These are phyloP conservation scores for Lepisosteus osseus DNA, from an alignment of 2,113 vertebrate species.

Conservation along the genomic window DNA sequence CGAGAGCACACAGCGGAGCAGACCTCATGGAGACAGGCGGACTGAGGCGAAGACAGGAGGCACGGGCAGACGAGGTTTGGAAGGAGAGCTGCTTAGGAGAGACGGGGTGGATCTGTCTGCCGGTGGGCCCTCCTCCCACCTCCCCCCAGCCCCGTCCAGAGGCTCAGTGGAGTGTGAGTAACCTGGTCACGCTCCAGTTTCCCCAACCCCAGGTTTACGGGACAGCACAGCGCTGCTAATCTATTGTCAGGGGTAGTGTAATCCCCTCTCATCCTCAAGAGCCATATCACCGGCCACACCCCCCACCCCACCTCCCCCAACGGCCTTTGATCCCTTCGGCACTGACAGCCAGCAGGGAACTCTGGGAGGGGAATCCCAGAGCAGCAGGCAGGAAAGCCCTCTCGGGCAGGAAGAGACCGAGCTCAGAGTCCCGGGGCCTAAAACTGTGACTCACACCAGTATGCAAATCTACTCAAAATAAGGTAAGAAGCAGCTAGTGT, in stretches of 20 bases:
- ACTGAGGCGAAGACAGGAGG: neutral
- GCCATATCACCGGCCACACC: neutral
- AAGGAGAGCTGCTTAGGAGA: neutral
- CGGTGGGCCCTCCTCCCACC: neutral
- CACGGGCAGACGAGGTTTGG: neutral
- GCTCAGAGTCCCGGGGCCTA: too few species aligned
- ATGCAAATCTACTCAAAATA: too few species aligned
- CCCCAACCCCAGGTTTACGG: conserved; percentile 3
- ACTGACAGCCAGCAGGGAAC: neutral
- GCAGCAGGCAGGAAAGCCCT: neutral
- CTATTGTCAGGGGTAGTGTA: conserved; percentile 13
- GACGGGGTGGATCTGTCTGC: neutral
- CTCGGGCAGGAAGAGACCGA: too few species aligned
- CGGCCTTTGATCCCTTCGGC: neutral
- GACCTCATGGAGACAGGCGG: neutral
- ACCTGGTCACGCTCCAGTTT: conserved; percentile 55
- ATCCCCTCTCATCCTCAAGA: conserved; percentile 11
- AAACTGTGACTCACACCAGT: too few species aligned
- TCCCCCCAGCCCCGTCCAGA: conserved; percentile 17
- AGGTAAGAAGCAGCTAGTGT: too few species aligned
- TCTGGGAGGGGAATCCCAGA: neutral
- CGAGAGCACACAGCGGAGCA: neutral
- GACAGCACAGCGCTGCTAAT: conserved; percentile 15
- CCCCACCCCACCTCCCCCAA: neutral
- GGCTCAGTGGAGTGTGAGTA: conserved; percentile 56